A percentile compares a stretch with the other conserved stretches of the same genome.
These are phyloP conservation scores for Toxonevra muliebris DNA, from an alignment of 2,888 invertebrate species.

Conservation along the genomic window DNA sequence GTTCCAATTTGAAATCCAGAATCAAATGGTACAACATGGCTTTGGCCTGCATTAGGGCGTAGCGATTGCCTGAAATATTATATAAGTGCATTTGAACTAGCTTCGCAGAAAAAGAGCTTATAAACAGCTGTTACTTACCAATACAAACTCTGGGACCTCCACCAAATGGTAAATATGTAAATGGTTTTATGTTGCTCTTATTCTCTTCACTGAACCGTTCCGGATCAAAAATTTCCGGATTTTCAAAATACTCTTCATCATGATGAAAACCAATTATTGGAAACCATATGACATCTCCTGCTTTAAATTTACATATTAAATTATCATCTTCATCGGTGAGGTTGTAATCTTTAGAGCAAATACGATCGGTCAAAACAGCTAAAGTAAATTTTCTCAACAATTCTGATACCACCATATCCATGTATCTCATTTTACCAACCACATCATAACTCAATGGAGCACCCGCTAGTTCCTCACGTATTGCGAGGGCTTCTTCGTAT, in stretches of 20 bases:
- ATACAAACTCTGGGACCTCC: constrained; percentile 71
- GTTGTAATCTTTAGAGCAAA: constrained; percentile 68
- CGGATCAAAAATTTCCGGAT: constrained; percentile 69
- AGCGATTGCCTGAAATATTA: constrained; percentile 50
- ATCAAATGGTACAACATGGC: constrained; percentile 47
- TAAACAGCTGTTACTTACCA: constrained; percentile 55
- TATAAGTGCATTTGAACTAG: too few relatives aligned
- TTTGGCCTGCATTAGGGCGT: constrained; percentile 45
- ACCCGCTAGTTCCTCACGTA: constrained; percentile 58
- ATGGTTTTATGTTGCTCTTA: constrained; percentile 63
- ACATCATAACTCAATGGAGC: constrained; percentile 67
- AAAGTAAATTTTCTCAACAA: constrained; percentile 67
- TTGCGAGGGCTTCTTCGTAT: constrained; percentile 67
- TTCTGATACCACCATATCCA: constrained; percentile 72
- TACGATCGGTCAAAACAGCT: constrained; percentile 63
- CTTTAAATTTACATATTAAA: constrained; percentile 67
- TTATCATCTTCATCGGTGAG: constrained; percentile 61
- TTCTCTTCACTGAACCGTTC: constrained; percentile 69
- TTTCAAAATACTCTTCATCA: constrained; percentile 67
- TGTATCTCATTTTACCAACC: constrained; percentile 68
- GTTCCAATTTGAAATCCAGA: constrained; percentile 43
- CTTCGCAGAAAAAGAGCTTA: too few relatives aligned
- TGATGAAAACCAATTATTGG: constrained; percentile 65
- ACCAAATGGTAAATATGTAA: constrained; percentile 68
- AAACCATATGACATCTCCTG: constrained; percentile 62